Percentiles rank a stretch among this genome's conserved stretches.
Evolutionary conservation across 1,140 invertebrate genomes (phyloP).

Genomic region (Globodera ellingtonae): DNA sequence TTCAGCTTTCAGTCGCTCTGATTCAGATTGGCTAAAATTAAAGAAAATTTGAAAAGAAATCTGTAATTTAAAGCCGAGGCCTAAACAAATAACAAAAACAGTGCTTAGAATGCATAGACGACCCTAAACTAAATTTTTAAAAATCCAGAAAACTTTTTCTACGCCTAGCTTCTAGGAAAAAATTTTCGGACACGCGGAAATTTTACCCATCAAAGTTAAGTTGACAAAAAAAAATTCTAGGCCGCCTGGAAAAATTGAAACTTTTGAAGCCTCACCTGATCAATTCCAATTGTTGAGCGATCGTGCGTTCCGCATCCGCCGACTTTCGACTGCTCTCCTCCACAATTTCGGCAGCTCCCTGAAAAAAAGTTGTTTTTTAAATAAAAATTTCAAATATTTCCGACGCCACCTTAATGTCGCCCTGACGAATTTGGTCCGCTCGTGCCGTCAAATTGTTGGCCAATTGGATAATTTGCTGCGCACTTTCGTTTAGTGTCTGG

Average conservation of each 20-base stretch:
- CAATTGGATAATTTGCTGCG: conserved; percentile 37
- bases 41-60: not conserved
- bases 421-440: conserved; percentile 55
- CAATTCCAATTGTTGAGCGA: conserved; percentile 42
- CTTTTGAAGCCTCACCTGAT: conserved; percentile 5
- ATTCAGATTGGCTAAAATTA: conserved; percentile 45
- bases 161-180: not conserved
- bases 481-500: conserved; percentile 45
- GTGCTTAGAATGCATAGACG: not conserved
- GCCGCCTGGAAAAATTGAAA: too few species aligned
- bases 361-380: conserved; percentile 10
- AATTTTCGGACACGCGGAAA: too few species aligned
- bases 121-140: conserved; percentile 9
- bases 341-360: conserved; percentile 63
- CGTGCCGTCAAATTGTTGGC: conserved; percentile 55
- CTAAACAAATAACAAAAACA: too few species aligned
- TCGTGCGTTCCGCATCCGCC: conserved; percentile 36
- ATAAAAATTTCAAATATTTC: conserved; percentile 16
- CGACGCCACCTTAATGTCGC: conserved; percentile 52
- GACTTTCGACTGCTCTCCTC: conserved; percentile 51
- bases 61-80: too few species aligned
- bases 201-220: too few species aligned
- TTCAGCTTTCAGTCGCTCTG: conserved; percentile 46
- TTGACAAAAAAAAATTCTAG: too few species aligned
- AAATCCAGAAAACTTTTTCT: not conserved